phyloP scores from a whole-genome alignment of 1,140 invertebrate genomes.

The Philotrypesis tridentata region DNA sequence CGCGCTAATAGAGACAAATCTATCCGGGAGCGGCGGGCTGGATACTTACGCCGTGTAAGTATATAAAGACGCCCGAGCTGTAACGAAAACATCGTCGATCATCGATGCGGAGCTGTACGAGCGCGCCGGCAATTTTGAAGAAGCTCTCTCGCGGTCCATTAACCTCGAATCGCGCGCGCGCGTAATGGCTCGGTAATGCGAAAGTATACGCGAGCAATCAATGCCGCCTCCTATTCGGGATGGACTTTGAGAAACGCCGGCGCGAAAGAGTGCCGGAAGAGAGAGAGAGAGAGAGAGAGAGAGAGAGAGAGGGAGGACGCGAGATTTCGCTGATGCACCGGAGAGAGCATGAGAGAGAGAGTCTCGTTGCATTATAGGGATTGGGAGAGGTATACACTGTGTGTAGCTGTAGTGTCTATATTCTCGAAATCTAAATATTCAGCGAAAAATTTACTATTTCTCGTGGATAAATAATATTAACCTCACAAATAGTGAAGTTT shows the following conservation, averaged over 20 bases:
- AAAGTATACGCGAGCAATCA: neutral
- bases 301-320: no score
- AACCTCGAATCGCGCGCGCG: slow-evolving; percentile 31
- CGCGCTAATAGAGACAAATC: slow-evolving; percentile 25
- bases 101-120: no score
- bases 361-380: no score
- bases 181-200: slow-evolving; percentile 33
- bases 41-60: neutral
- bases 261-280: neutral
- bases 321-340: no score
- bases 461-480: no score
- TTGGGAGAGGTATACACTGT: no score
- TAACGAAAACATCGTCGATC: neutral
- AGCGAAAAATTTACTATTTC: no score
- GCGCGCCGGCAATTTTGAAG: neutral
- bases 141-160: slow-evolving; percentile 22
- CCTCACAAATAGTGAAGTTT: no score
- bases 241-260: neutral
- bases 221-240: neutral
- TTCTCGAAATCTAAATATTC: no score
- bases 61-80: no score
- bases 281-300: neutral
- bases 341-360: no score
- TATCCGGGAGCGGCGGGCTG: neutral
- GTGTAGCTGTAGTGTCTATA: no score